phyloP scores from a whole-genome alignment of 2,113 vertebrate species.

The Petrocephalus microphthalmus region DNA sequence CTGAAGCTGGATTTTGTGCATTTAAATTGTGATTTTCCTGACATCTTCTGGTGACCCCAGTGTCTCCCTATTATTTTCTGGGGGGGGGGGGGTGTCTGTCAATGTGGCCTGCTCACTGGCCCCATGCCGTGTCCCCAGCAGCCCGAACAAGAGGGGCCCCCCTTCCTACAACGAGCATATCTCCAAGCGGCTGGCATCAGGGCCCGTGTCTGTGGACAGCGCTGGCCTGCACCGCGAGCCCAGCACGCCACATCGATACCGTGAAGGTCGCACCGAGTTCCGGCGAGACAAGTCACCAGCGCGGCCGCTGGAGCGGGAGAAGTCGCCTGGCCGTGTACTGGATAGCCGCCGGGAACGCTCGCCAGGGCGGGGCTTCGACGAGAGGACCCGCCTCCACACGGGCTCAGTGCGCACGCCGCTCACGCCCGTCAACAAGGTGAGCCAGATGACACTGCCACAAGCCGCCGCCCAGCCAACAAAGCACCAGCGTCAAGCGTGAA shows the following conservation, averaged over 20 bases:
- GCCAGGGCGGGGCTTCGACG: conserved; percentile 81
- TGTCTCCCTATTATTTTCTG: no score
- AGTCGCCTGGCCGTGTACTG: conserved; percentile 83
- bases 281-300: conserved; percentile 92
- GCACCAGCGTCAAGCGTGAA: not conserved
- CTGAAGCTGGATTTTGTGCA: no score
- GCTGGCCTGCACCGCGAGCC: conserved; percentile 83
- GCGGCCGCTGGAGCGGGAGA: conserved; percentile 88
- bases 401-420: conserved; percentile 85
- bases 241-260: conserved; percentile 92
- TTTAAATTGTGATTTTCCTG: no score
- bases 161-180: conserved; percentile 98
- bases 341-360: conserved; percentile 89
- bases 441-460: not conserved
- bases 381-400: conserved; percentile 74
- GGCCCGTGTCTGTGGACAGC: conserved; percentile 71
- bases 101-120: not conserved
- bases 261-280: conserved; percentile 89
- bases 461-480: not conserved
- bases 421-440: conserved; percentile 92
- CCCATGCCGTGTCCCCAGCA: conserved; percentile 52
- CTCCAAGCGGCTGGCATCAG: conserved; percentile 85
- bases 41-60: no score
- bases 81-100: no score
- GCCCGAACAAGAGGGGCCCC: conserved; percentile 92